Evolutionary conservation across 2,888 invertebrate genomes (phyloP).

Genomic region (Chymomyza caudatula): DNA sequence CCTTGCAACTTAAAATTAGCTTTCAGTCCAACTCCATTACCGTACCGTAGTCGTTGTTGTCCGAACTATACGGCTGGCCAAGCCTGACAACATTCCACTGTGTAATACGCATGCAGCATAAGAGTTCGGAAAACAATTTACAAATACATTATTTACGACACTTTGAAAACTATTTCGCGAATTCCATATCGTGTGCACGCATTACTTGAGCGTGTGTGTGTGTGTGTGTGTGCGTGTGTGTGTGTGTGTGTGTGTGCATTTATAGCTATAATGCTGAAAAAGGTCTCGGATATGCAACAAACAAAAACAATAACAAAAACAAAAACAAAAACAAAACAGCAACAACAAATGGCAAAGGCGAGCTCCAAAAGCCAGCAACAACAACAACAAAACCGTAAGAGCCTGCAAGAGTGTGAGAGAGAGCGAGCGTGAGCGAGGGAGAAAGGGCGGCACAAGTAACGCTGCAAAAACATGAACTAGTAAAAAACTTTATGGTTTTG

Average conservation of each 20-base stretch:
- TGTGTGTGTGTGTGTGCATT: conserved; percentile 25
- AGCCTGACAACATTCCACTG: too few relatives aligned
- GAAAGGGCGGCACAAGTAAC: neutral
- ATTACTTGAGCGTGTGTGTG: neutral
- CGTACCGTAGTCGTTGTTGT: too few relatives aligned
- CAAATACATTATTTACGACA: neutral
- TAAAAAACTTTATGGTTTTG: conserved; percentile 59
- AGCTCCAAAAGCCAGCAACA: conserved; percentile 36
- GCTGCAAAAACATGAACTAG: conserved; percentile 33
- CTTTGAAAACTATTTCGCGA: neutral
- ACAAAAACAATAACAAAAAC: conserved; percentile 15
- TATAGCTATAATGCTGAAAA: conserved; percentile 55
- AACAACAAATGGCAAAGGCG: conserved; percentile 37
- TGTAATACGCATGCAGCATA: too few relatives aligned
- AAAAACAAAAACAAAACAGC: conserved; percentile 17
- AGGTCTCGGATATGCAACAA: conserved; percentile 56
- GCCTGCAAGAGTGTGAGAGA: neutral
- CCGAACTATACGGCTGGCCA: too few relatives aligned
- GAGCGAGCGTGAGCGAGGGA: neutral
- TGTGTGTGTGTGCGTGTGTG: conserved; percentile 3
- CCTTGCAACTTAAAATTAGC: too few relatives aligned
- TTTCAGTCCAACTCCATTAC: too few relatives aligned
- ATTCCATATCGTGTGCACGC: neutral
- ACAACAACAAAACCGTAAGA: conserved; percentile 29
- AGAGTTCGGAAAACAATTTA: too few relatives aligned